Evolutionary conservation across 2,797 vertebrate genomes (phyloP).

Genomic region (Fistularia tabacaria): DNA sequence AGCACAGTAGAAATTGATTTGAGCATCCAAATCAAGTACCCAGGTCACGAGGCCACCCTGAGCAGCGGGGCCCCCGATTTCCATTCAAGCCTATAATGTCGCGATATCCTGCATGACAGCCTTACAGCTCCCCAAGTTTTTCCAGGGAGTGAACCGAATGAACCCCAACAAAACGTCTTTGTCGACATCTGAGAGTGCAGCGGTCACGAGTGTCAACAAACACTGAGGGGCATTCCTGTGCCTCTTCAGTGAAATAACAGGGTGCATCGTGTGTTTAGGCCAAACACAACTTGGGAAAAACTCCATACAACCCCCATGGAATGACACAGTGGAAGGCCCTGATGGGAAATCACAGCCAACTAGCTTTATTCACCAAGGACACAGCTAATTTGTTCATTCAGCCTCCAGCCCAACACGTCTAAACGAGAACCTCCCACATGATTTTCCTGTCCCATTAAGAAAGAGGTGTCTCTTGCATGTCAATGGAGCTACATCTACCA

Average conservation of each 20-base stretch:
- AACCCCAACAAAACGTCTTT: slow-evolving; percentile 76
- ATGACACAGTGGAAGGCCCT: slow-evolving; percentile 35
- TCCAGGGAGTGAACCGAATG: slow-evolving; percentile 64
- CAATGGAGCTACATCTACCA: slow-evolving; percentile 4
- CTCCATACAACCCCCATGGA: slow-evolving; percentile 20
- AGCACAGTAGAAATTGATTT: slow-evolving; percentile 63
- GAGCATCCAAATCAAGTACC: slow-evolving; percentile 66
- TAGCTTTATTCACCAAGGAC: slow-evolving; percentile 33
- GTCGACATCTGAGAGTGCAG: slow-evolving; percentile 65
- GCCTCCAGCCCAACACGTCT: slow-evolving; percentile 11
- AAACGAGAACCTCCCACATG: slow-evolving; percentile 22
- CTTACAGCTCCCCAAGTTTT: slow-evolving; percentile 47
- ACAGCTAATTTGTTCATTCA: slow-evolving; percentile 57
- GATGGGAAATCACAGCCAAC: slow-evolving; percentile 30
- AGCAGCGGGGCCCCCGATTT: slow-evolving; percentile 48
- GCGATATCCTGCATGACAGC: slow-evolving; percentile 62
- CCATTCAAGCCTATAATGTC: slow-evolving; percentile 55
- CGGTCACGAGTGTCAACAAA: slow-evolving; percentile 69
- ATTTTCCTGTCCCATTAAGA: slow-evolving; percentile 26
- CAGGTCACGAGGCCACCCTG: slow-evolving; percentile 66
- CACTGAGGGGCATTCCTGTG: slow-evolving; percentile 62
- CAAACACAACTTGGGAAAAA: slow-evolving; percentile 28
- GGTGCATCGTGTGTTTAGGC: slow-evolving; percentile 40
- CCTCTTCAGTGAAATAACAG: slow-evolving; percentile 57
- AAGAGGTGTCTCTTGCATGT: slow-evolving; percentile 8